Base-by-base conservation (phyloP, 2,888 invertebrate species). In the Antheraea assamensis region DNA sequence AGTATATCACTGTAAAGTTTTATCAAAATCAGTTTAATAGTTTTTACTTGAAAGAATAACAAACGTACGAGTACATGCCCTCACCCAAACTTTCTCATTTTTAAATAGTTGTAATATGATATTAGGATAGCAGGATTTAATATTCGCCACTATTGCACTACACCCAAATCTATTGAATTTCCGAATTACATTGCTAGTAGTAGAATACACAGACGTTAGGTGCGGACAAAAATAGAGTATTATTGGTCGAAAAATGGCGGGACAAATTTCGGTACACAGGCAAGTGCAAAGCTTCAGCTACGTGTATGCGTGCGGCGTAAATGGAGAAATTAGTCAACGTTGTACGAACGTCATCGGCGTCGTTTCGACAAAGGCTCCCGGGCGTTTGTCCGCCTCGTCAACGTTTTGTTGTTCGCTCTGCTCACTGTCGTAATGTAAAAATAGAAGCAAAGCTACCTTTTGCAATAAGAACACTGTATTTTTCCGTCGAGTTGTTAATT, bases 271-370 rank as follows among this genome's bases (percentile, higher is more conserved):
- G n/a, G 42, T 24, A 66, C 21, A 49, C 52, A 35, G 24, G 49
- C 66, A 68, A 55, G 68, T 52, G 68, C 68, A 72, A 30, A n/a
- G 21, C 21, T 42, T 21, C 71, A 30, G 71, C 70, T 71, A 71
- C 61, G 73, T 75, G 74, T 75, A n/a, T n/a, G n/a, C n/a, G n/a
- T 80, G 84, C 85, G 13, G 2, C 85, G 85, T 85, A 83, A 83
- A 85, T 83, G 81, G 84, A 87, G 82, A 90, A 91, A 92, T 93
- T 89, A 92, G 90, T 84, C 88, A 92, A 92, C 91, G 91, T 92
- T 89, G 86, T 85, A 84, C 85, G 84, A 81, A 87, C 87, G 89
- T 91, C 90, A 92, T 90, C 88, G 90, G 88, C 87, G 85, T 81
- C 79, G 81, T 83, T 84, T 70, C 80, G 85, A 89, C 91, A 92